phyloP scores from a whole-genome alignment of 2,888 invertebrate species.

The Dascillus cervinus region DNA sequence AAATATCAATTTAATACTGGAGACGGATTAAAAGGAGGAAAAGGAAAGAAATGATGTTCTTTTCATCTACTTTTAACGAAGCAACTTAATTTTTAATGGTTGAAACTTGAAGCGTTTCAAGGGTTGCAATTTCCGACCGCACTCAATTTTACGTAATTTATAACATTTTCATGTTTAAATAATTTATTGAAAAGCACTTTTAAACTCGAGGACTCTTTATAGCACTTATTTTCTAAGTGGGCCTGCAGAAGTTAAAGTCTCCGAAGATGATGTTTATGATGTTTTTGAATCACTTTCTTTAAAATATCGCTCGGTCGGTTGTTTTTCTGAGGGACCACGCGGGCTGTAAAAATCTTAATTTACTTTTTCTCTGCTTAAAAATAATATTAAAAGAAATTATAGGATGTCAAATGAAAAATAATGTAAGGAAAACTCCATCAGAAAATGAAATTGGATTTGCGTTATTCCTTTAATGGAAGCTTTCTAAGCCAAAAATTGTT shows the following conservation, averaged over 20 bases:
- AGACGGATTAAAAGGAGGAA: conserved; percentile 3
- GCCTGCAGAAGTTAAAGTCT: conserved; percentile 29
- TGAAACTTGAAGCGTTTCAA: conserved; percentile 23
- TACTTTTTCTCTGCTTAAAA: too few relatives aligned
- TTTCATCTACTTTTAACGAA: conserved; percentile 15
- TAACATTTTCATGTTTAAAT: conserved; percentile 37
- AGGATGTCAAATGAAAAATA: conserved; percentile 11
- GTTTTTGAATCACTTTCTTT: conserved; percentile 25
- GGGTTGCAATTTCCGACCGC: conserved; percentile 21
- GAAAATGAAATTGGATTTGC: conserved; percentile 28
- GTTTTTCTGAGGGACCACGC: conserved; percentile 23
- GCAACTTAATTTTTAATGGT: conserved; percentile 25
- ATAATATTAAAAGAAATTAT: conserved; percentile 1
- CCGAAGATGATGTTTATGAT: conserved; percentile 35
- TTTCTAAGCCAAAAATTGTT: conserved; percentile 28
- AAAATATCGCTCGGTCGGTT: conserved; percentile 28
- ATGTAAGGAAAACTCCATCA: conserved; percentile 21
- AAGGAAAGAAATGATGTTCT: conserved; percentile 13
- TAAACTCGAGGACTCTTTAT: conserved; percentile 37
- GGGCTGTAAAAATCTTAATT: too few relatives aligned
- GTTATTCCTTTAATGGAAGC: conserved; percentile 27
- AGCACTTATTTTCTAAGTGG: conserved; percentile 32
- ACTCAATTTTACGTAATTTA: conserved; percentile 31
- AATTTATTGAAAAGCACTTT: conserved; percentile 40
- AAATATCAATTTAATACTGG: conserved; percentile 2